Evolutionary conservation across 2,113 vertebrate genomes (phyloP), one percentile per base, ranked within the genome.

Genomic region (Egretta garzetta): DNA sequence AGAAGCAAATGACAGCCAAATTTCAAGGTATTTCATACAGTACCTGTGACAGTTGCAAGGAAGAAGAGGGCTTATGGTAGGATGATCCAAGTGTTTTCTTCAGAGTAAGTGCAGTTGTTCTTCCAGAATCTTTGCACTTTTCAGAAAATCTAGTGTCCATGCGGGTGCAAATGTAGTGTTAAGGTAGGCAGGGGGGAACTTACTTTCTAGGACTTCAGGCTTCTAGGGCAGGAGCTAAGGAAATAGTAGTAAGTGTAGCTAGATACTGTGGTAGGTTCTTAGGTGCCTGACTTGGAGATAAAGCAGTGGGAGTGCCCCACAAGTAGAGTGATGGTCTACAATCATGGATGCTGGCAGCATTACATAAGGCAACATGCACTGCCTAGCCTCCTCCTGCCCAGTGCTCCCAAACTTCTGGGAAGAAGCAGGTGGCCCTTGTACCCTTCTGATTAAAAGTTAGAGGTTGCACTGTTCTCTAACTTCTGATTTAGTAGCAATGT

Each of bases 11-110:
- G 39, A 98, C 96, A 3, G 63, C 41, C 8, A 97, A 80, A 62
- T 99, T 98, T 92, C 96, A 98, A 97, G 97, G 98, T 99, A 95
- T 49, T 95, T 91, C 59, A 68, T 50, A 47, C 28, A 50, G 20
- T 32, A 35, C 3, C 7, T 77, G 33, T 62, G 22, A 55, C 13
- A 76, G 9, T 23, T 43, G n/a, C 39, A 72, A 23, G 23, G 26
- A 8, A 35, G 26, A 81, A 43, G 19, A 68, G 6, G 56, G 15
- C 1, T 82, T 75, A 18, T 50, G 26, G 17, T 62, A 77, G 30
- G 11, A 41, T 71, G 35, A 39, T 59, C 9, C 17, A 59, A 33
- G 43, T 60, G 33, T 41, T 90, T 84, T 50, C n/a, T 75, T 83
- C 76, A 60, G 59, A 59, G 23, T 37, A 67, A 53, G 7, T 13